Percentiles rank a stretch among this genome's conserved stretches.
Evolutionary conservation across 2,888 invertebrate species (phyloP).

Genomic region (Gnatocerus cornutus): DNA sequence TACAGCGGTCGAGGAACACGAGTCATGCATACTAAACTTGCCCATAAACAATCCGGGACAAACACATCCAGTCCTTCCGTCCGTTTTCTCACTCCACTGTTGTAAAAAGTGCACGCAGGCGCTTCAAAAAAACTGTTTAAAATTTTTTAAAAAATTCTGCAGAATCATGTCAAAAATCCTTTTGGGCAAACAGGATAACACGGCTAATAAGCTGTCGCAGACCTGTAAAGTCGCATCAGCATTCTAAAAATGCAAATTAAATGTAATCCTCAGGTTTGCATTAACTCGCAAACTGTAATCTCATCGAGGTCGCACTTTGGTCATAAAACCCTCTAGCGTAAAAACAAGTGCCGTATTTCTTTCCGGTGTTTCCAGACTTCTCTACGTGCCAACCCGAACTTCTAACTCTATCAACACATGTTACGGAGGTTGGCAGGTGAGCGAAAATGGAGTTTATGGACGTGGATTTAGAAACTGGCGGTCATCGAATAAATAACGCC

Average conservation of each 20-base stretch:
- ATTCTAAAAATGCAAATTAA: slow-evolving; percentile 39
- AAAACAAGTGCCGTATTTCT: slow-evolving; percentile 49
- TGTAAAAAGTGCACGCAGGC: slow-evolving; percentile 5
- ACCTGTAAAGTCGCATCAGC: slow-evolving; percentile 24
- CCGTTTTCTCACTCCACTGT: slow-evolving; percentile 13
- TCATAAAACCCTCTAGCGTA: slow-evolving; percentile 33
- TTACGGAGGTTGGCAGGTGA: slow-evolving; percentile 46
- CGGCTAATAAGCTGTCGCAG: slow-evolving; percentile 25
- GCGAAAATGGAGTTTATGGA: slow-evolving; percentile 46
- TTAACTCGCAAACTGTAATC: slow-evolving; percentile 37
- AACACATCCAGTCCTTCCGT: slow-evolving; percentile 47
- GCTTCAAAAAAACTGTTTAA: no score
- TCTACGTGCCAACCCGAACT: slow-evolving; percentile 43
- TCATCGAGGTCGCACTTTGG: slow-evolving; percentile 21
- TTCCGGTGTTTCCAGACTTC: slow-evolving; percentile 14
- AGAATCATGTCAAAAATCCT: background rate
- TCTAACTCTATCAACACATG: slow-evolving; percentile 53
- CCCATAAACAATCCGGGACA: slow-evolving; percentile 55
- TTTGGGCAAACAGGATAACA: slow-evolving; percentile 21
- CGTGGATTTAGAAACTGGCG: slow-evolving; percentile 38
- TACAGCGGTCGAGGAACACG: slow-evolving; percentile 56
- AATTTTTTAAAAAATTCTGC: background rate
- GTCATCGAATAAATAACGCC: slow-evolving; percentile 34
- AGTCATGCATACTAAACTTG: slow-evolving; percentile 58
- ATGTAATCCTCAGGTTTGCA: slow-evolving; percentile 37